Evolutionary conservation across 2,888 invertebrate species (phyloP).

Genomic region (Amblyjoppa proteus): DNA sequence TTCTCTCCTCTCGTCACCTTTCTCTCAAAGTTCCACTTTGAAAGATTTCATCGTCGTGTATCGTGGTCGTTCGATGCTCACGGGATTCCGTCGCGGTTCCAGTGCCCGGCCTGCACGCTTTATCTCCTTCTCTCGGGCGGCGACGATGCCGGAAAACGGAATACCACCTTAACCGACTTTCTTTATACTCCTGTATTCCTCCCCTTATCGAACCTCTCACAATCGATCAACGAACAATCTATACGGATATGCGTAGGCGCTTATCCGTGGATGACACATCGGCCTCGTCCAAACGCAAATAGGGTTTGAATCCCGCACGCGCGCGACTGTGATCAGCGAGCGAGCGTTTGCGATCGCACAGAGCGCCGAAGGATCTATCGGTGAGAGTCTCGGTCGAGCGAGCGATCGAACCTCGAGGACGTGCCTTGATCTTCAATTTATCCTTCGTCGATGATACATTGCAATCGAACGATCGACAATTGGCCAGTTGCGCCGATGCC

Average conservation of each 20-base stretch:
- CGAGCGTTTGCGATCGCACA: not conserved
- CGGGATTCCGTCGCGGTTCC: constrained; percentile 33
- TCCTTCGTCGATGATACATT: not conserved
- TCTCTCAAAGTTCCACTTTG: constrained; percentile 73
- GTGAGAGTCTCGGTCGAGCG: not conserved
- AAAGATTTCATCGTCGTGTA: constrained; percentile 66
- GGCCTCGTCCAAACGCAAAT: not conserved
- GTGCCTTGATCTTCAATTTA: not conserved
- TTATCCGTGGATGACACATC: constrained; percentile 6
- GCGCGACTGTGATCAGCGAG: not conserved
- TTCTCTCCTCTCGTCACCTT: constrained; percentile 69
- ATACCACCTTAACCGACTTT: constrained; percentile 14
- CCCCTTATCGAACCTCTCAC: constrained; percentile 10
- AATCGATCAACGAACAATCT: constrained; percentile 5
- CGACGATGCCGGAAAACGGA: constrained; percentile 13
- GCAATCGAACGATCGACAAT: not conserved
- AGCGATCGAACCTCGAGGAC: not conserved
- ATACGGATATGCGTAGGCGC: not conserved
- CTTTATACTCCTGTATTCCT: constrained; percentile 8
- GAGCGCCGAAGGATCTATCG: not conserved
- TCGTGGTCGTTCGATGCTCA: constrained; percentile 61
- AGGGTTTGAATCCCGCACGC: not conserved
- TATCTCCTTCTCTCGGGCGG: constrained; percentile 53
- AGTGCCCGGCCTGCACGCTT: constrained; percentile 22
- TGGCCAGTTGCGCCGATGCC: not conserved